These are phyloP conservation scores for Ictidomys tridecemlineatus DNA, from an alignment of 2,113 vertebrate species.

Conservation along the genomic window DNA sequence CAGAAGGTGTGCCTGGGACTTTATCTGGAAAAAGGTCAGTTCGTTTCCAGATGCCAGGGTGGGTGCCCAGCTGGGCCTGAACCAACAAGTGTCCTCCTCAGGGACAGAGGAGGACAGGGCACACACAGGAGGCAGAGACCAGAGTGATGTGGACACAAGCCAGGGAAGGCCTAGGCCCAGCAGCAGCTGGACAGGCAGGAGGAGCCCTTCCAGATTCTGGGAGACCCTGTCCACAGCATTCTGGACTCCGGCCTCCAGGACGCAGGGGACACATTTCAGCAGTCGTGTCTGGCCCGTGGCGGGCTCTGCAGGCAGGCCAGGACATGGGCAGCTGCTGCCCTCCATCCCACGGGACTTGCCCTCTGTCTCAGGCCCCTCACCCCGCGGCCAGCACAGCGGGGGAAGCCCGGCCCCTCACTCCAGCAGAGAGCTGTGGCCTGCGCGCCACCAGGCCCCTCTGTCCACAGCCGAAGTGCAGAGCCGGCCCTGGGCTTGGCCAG, in stretches of 20 bases:
- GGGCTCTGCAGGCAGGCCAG: background rate
- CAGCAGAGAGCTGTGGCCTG: background rate
- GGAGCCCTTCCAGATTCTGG: accelerated
- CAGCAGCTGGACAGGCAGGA: background rate
- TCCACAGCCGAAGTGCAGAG: background rate
- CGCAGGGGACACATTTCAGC: accelerated
- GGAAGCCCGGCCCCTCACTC: accelerated
- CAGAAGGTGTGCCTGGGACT: background rate
- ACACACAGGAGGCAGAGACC: background rate
- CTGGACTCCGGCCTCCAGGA: background rate
- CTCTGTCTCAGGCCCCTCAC: accelerated
- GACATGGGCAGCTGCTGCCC: background rate
- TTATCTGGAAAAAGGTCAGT: background rate
- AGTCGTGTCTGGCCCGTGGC: accelerated
- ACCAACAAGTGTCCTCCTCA: background rate
- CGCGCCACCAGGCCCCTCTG: background rate
- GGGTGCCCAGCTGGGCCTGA: background rate
- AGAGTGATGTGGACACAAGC: background rate
- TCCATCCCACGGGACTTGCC: accelerated
- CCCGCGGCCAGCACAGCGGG: background rate
- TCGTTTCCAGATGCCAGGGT: background rate
- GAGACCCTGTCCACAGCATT: accelerated
- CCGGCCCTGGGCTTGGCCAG: background rate
- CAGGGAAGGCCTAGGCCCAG: accelerated
- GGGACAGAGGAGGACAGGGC: background rate